phyloP scores from a whole-genome alignment of 2,113 vertebrate species.

The Hiodon tergisus region DNA sequence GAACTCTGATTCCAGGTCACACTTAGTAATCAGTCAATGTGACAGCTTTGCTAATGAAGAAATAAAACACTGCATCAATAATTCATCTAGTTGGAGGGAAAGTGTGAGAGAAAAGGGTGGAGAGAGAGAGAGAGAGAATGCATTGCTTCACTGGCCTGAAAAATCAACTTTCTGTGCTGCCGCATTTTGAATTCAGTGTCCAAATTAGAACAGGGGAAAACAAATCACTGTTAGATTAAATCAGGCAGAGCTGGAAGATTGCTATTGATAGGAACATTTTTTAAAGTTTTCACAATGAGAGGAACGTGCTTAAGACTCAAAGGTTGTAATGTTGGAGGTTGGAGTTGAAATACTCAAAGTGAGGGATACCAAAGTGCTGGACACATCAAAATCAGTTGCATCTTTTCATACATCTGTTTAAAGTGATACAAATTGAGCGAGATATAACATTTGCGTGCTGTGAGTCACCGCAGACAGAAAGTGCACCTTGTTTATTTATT shows the following conservation, averaged over 20 bases:
- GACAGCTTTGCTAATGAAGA: slow-evolving; percentile 77
- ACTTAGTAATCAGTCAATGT: slow-evolving; percentile 75
- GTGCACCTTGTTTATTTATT: no score
- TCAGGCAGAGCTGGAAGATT: not conserved
- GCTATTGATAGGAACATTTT: not conserved
- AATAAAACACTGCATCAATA: slow-evolving; percentile 71
- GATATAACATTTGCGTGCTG: not conserved
- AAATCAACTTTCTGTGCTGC: slow-evolving; percentile 68
- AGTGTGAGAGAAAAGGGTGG: slow-evolving; percentile 39
- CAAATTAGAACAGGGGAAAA: not conserved
- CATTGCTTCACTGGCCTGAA: slow-evolving; percentile 68
- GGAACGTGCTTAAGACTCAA: not conserved
- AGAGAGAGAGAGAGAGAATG: not conserved
- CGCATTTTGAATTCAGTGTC: slow-evolving; percentile 7
- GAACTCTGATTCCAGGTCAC: slow-evolving; percentile 70
- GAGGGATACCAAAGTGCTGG: no score
- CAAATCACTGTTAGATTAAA: not conserved
- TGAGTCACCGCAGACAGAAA: no score
- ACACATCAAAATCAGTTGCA: no score
- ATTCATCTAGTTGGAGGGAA: slow-evolving; percentile 64
- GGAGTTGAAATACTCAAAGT: no score
- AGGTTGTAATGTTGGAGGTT: not conserved
- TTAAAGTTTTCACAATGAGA: not conserved
- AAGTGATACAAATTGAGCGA: no score
- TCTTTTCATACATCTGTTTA: no score